Evolutionary conservation across 1,140 invertebrate genomes (phyloP).

Genomic region (Medauroidea extradentata): DNA sequence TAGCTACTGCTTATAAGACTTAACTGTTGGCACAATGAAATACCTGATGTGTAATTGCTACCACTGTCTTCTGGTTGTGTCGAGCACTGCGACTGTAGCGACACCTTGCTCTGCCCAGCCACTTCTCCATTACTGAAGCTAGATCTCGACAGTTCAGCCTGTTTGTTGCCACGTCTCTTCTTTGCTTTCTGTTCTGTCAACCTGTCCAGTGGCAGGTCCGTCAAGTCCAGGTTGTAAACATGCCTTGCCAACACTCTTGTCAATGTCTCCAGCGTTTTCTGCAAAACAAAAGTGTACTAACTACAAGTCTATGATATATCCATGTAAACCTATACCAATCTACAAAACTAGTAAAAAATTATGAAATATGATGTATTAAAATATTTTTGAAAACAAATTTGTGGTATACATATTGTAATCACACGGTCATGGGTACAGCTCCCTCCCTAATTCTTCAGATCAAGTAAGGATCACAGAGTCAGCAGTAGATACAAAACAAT

Average conservation of each 20-base stretch:
- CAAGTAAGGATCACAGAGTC: too few species aligned
- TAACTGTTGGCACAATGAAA: too few species aligned
- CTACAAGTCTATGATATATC: too few species aligned
- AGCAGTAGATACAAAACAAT: too few species aligned
- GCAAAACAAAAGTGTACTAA: slow-evolving; percentile 22
- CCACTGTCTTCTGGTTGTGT: slow-evolving; percentile 19
- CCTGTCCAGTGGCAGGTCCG: slow-evolving; percentile 81
- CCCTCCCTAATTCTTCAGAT: too few species aligned
- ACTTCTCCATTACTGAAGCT: slow-evolving; percentile 6
- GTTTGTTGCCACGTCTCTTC: slow-evolving; percentile 49
- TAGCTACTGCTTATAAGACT: too few species aligned
- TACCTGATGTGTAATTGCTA: too few species aligned
- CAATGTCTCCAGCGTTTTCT: slow-evolving; percentile 96
- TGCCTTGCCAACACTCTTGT: slow-evolving; percentile 88
- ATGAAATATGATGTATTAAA: background rate
- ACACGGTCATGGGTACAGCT: too few species aligned
- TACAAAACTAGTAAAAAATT: background rate
- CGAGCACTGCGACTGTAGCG: slow-evolving; percentile 9
- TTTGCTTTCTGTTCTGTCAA: slow-evolving; percentile 80
- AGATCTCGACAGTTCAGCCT: background rate
- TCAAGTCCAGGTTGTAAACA: slow-evolving; percentile 88
- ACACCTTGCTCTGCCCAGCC: background rate
- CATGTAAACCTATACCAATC: too few species aligned
- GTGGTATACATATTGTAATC: too few species aligned
- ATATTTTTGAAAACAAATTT: background rate